Evolutionary conservation across 2,113 vertebrate species (phyloP).

Genomic region (Pollimyrus isidori): DNA sequence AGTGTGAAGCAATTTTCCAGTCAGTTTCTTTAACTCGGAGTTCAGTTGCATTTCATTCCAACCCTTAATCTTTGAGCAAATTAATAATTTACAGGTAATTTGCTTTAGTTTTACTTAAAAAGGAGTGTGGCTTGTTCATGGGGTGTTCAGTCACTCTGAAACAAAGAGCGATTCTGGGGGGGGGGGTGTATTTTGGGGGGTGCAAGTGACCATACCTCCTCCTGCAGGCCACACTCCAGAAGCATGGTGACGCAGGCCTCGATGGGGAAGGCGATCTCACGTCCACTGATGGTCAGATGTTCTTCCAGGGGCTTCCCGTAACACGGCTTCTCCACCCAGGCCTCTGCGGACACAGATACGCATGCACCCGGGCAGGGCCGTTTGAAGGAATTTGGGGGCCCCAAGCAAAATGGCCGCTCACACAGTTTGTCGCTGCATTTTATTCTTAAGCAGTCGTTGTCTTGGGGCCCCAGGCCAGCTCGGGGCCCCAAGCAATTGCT

Average conservation of each 20-base stretch:
- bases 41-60: not conserved
- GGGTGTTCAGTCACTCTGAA: not conserved
- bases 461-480: too few species aligned
- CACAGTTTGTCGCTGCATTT: too few species aligned
- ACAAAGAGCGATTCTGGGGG: not conserved
- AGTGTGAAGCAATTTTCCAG: not conserved
- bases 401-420: too few species aligned
- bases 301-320: constrained; percentile 90
- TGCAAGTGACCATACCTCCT: constrained; percentile 67
- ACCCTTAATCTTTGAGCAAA: too few species aligned
- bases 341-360: constrained; percentile 64
- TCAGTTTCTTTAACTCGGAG: not conserved
- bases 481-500: too few species aligned
- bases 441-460: too few species aligned
- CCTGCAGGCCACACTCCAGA: constrained; percentile 84
- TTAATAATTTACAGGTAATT: too few species aligned
- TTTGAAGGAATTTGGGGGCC: too few species aligned
- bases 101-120: too few species aligned
- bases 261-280: constrained; percentile 80
- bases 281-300: constrained; percentile 68
- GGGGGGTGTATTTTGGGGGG: too few species aligned
- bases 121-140: too few species aligned
- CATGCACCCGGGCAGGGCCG: not conserved
- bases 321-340: constrained; percentile 95
- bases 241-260: constrained; percentile 84